Percentiles rank a stretch among this genome's conserved stretches.
These are phyloP conservation scores for Pluvialis apricaria DNA, from an alignment of 2,113 vertebrate genomes.

Conservation along the genomic window DNA sequence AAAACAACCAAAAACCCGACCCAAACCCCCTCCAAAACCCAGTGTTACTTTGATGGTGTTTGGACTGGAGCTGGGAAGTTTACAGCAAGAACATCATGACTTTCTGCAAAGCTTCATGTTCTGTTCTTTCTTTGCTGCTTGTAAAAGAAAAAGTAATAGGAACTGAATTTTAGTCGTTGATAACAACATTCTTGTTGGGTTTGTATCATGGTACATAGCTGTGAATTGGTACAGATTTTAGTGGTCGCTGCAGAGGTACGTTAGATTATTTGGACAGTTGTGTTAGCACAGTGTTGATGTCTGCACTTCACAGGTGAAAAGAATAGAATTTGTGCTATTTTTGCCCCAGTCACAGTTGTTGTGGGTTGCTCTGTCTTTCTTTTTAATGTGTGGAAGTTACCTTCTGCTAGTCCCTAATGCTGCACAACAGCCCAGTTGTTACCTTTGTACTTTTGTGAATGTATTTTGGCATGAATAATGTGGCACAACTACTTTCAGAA, in stretches of 20 bases:
- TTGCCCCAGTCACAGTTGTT: neutral
- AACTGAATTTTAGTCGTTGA: neutral
- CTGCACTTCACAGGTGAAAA: neutral
- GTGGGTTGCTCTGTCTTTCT: neutral
- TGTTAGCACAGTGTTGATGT: neutral
- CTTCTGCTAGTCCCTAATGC: neutral
- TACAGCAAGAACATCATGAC: neutral
- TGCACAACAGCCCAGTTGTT: neutral
- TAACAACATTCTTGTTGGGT: neutral
- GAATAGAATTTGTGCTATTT: neutral
- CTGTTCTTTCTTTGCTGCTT: neutral
- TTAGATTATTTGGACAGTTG: neutral
- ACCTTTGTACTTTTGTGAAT: neutral
- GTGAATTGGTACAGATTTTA: neutral
- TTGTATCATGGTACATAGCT: neutral
- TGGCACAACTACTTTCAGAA: neutral
- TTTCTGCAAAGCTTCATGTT: neutral
- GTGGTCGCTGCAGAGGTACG: neutral
- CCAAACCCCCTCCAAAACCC: neutral
- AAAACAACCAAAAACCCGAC: rapidly evolving
- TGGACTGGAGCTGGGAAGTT: neutral
- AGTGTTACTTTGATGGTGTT: neutral
- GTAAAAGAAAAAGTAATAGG: neutral
- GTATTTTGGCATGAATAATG: neutral
- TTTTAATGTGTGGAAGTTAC: neutral